phyloP scores from a whole-genome alignment of 2,888 invertebrate genomes.

The Tortricodes alternella region DNA sequence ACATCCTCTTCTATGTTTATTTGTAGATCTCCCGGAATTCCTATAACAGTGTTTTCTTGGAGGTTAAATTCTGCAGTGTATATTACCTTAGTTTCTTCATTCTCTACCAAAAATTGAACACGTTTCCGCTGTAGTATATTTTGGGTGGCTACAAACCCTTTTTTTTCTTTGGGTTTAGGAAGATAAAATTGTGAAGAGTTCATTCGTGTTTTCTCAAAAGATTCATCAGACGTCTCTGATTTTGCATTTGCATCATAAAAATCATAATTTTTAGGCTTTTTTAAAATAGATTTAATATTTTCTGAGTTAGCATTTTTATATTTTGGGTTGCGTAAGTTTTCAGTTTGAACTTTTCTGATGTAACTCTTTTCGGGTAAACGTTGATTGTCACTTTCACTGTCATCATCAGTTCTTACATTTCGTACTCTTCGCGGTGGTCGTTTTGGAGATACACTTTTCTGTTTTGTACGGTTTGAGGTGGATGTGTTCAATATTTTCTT shows the following conservation, averaged over 20 bases:
- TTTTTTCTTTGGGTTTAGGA: conserved; percentile 80
- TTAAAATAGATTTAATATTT: conserved; percentile 83
- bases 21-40: conserved; percentile 43
- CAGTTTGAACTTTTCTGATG: conserved; percentile 53
- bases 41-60: conserved; percentile 55
- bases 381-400: conserved; percentile 78
- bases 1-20: conserved; percentile 59
- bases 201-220: conserved; percentile 57
- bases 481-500: conserved; percentile 61
- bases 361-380: conserved; percentile 59
- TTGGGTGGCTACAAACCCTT: conserved; percentile 52
- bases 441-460: conserved; percentile 83
- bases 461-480: conserved; percentile 64
- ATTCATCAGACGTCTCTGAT: conserved; percentile 57
- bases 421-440: conserved; percentile 83
- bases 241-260: conserved; percentile 50
- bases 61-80: conserved; percentile 77
- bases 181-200: conserved; percentile 84
- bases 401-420: conserved; percentile 74
- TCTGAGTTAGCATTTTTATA: conserved; percentile 64
- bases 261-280: conserved; percentile 78
- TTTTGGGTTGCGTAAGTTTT: conserved; percentile 54
- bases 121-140: conserved; percentile 83
- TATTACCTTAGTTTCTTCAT: conserved; percentile 78
- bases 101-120: conserved; percentile 88